Evolutionary conservation across 2,113 vertebrate species (phyloP).

Genomic region (Neodon shergylaensis): DNA sequence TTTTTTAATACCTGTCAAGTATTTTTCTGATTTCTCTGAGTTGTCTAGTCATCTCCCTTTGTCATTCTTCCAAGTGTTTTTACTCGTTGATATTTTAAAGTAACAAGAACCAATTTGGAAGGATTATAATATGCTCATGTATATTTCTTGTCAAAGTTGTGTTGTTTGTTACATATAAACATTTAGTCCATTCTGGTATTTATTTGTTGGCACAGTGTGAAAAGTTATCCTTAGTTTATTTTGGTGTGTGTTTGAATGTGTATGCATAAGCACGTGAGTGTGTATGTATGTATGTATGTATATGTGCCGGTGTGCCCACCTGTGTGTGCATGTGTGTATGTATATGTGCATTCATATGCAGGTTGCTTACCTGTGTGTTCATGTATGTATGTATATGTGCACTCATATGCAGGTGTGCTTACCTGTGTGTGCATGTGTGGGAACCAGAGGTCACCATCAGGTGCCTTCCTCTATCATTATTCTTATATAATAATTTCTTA

Average conservation of each 20-base stretch:
- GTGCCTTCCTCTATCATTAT: neutral
- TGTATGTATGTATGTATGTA: neutral
- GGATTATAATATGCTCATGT: neutral
- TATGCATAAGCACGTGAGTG: neutral
- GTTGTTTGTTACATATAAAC: neutral
- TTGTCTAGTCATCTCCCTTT: neutral
- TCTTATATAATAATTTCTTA: neutral
- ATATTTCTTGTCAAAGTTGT: constrained; percentile 26
- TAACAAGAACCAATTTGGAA: neutral
- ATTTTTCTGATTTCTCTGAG: neutral
- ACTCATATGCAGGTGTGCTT: neutral
- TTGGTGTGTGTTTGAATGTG: neutral
- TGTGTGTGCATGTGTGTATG: neutral
- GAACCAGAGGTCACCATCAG: neutral
- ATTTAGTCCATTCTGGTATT: neutral
- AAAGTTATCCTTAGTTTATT: neutral
- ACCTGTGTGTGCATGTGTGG: neutral
- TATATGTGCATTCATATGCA: too few species aligned
- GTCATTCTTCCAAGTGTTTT: constrained; percentile 8
- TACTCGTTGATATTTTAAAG: neutral
- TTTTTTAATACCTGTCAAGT: neutral
- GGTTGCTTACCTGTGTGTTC: neutral
- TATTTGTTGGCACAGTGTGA: neutral
- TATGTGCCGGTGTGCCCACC: neutral
- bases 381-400: neutral